Evolutionary conservation across 2,113 vertebrate species (phyloP), one percentile per base, ranked within the genome.

Genomic region (Colaptes auratus): DNA sequence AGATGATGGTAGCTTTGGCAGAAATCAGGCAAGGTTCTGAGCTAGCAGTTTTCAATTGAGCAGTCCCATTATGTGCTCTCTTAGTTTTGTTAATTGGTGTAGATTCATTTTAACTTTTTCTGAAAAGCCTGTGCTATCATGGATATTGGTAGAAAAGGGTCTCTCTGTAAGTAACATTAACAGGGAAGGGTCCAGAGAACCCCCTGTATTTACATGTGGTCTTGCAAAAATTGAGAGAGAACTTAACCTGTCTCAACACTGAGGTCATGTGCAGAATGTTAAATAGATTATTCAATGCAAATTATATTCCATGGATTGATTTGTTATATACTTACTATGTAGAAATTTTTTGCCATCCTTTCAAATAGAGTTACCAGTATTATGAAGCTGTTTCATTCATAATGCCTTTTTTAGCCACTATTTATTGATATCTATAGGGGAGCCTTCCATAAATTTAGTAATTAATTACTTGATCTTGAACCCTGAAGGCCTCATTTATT

Each of bases 361-460:
- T 79, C 50, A 85, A 36, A 35, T 46, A 35, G n/a, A 86, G 46
- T 63, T 72, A 33, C 25, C 30, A 56, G 17, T 82, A 48, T 79
- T 82, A 90, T 53, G 31, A 92, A 69, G 50, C 86, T 73, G 36
- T 55, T 92, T 67, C 74, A 89, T 90, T 94, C 31, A 69, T 90
- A 55, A 56, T 94, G 39, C 28, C 31, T 71, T 59, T 73, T 87
- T 90, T 67, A 46, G 58, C 71, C 28, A 39, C 15, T 85, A 12
- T 64, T 94, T 95, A 93, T 90, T 83, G 76, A 97, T 94, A 93
- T 88, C 36, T 70, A 2, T 48, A 77, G 23, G 46, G 27, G 23
- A 76, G 4, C 50, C 23, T 92, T 88, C 48, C 72, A 87, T 89
- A 85, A 87, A 87, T 79, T 60, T 74, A 36, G 5, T 79, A 64